Conservation (phyloP, 2,797 vertebrate species). For the Cyprinodon diabolis region DNA sequence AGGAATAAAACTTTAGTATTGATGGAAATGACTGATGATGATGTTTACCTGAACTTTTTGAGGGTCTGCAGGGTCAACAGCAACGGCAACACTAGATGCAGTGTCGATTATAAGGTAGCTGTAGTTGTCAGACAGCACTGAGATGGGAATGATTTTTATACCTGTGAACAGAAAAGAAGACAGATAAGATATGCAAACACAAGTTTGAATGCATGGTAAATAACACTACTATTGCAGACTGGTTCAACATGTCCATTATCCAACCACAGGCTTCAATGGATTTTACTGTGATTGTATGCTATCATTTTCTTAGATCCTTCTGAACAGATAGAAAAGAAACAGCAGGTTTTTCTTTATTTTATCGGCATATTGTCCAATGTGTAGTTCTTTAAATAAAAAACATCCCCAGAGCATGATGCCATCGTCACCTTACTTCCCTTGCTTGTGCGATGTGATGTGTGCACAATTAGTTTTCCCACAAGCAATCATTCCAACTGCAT, state of each 20-base stretch:
- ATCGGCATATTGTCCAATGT: background rate
- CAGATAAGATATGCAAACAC: background rate
- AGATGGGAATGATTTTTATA: constrained; percentile 93
- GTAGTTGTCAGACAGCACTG: constrained; percentile 95
- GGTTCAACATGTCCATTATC: background rate
- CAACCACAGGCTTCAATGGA: too few relatives aligned
- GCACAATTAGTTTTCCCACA: too few relatives aligned
- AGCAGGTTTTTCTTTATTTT: background rate
- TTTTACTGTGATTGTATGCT: background rate
- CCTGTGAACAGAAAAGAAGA: constrained; percentile 71
- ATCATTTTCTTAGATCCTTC: background rate
- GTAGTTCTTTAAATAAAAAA: too few relatives aligned
- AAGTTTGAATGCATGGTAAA: background rate
- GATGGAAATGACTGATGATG: background rate
- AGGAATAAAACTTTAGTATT: background rate
- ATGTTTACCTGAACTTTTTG: constrained; percentile 87
- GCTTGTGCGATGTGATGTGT: too few relatives aligned
- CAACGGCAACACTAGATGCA: constrained; percentile 83
- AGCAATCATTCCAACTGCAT: too few relatives aligned
- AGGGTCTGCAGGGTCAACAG: constrained; percentile 92
- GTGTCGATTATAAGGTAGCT: constrained; percentile 96
- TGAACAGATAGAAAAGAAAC: background rate
- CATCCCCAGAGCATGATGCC: too few relatives aligned
- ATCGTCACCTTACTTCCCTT: too few relatives aligned
- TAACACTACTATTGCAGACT: background rate